Conservation (phyloP, 2,888 invertebrate species). For the Lasius platythorax region DNA sequence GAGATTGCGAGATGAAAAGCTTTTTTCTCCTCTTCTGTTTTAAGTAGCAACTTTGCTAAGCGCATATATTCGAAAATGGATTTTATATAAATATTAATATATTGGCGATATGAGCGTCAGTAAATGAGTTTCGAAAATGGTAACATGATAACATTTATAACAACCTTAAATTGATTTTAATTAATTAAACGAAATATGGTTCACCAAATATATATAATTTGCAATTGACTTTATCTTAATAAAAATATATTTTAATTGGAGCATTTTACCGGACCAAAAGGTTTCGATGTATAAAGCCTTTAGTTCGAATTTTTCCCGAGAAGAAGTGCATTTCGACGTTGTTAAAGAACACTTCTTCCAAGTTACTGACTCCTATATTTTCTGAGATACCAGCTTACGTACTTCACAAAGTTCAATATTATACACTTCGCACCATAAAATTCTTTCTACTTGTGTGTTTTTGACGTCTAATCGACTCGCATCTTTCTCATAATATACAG, state of each 20-base stretch:
- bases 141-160: not conserved
- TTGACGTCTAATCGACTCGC: constrained; percentile 46
- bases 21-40: not conserved
- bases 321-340: constrained; percentile 22
- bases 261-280: not conserved
- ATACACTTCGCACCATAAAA: constrained; percentile 38
- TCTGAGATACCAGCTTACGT: constrained; percentile 38
- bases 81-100: constrained; percentile 19
- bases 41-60: not conserved
- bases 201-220: too few species aligned
- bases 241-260: not conserved
- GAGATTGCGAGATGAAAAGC: constrained; percentile 34
- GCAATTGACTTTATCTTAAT: not conserved
- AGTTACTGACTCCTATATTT: constrained; percentile 47
- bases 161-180: not conserved
- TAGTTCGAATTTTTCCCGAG: not conserved
- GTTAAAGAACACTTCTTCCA: constrained; percentile 35
- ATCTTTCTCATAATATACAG: constrained; percentile 9
- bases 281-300: constrained; percentile 15
- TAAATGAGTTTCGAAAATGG: not conserved
- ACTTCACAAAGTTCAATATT: constrained; percentile 47
- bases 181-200: constrained; percentile 5
- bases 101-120: not conserved
- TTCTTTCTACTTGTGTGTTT: constrained; percentile 20
- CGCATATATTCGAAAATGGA: not conserved